These are phyloP conservation scores for Menidia beryllina DNA, from an alignment of 2,113 vertebrate species.

Conservation along the genomic window DNA sequence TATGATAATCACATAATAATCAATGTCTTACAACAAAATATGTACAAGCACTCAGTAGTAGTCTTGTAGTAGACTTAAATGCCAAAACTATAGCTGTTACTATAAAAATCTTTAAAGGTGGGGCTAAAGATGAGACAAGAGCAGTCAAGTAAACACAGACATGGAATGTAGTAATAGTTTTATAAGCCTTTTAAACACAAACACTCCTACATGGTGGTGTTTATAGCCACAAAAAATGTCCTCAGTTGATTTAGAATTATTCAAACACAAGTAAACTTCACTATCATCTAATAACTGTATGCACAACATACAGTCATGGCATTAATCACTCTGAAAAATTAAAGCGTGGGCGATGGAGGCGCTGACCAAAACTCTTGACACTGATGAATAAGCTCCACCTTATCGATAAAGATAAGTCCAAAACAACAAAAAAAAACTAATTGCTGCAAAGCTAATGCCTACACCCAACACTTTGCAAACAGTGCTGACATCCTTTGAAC, in stretches of 20 bases:
- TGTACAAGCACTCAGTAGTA: not conserved
- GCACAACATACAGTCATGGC: slow-evolving; percentile 22
- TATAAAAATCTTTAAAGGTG: slow-evolving; percentile 58
- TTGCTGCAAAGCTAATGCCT: slow-evolving; percentile 51
- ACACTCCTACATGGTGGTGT: slow-evolving; percentile 55
- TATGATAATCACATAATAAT: too few species aligned
- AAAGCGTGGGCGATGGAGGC: slow-evolving; percentile 12
- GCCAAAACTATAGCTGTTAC: slow-evolving; percentile 23
- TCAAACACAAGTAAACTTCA: slow-evolving; percentile 5
- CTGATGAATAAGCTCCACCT: slow-evolving; percentile 64
- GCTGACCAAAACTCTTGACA: slow-evolving; percentile 34
- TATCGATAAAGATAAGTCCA: slow-evolving; percentile 73
- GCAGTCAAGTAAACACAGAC: slow-evolving; percentile 62
- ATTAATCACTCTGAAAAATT: slow-evolving; percentile 44
- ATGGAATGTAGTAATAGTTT: slow-evolving; percentile 73
- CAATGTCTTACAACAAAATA: too few species aligned
- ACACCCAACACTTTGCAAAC: slow-evolving; percentile 71
- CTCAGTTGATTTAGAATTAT: slow-evolving; percentile 54
- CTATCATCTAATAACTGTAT: slow-evolving; percentile 21
- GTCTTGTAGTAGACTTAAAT: not conserved
- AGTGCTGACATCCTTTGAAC: slow-evolving; percentile 65
- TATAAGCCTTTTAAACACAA: slow-evolving; percentile 56
- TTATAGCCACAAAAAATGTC: slow-evolving; percentile 49
- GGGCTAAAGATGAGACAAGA: slow-evolving; percentile 56
- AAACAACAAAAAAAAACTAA: slow-evolving; percentile 53